A percentile compares a stretch with the other conserved stretches of the same genome.
phyloP scores from a whole-genome alignment of 2,113 vertebrate species.

The Ramphastos sulfuratus region DNA sequence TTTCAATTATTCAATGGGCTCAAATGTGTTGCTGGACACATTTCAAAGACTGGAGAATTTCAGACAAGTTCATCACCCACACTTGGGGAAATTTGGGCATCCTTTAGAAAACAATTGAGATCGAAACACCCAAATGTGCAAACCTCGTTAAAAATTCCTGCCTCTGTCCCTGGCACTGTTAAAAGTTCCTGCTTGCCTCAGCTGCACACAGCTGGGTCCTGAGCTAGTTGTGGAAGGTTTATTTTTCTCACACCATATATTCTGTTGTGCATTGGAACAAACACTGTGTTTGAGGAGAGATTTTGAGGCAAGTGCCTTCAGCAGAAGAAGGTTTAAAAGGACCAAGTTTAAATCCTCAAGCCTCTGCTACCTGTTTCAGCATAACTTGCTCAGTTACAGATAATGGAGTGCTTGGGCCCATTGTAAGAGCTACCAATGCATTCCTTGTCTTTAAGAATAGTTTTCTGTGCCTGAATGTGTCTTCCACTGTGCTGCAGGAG shows the following conservation, averaged over 20 bases:
- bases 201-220: not conserved
- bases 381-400: not conserved
- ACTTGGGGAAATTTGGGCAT: not conserved
- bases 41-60: not conserved
- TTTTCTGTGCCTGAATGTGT: not conserved
- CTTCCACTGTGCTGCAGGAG: constrained; percentile 75
- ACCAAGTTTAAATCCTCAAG: not conserved
- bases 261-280: not conserved
- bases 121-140: not conserved
- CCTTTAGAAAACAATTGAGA: not conserved
- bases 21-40: not conserved
- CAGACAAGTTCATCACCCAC: not conserved
- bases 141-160: not conserved
- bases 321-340: not conserved
- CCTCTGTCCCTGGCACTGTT: too few species aligned
- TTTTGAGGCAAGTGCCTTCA: not conserved
- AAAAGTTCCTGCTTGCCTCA: not conserved
- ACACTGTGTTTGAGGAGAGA: not conserved
- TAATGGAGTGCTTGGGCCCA: not conserved
- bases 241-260: not conserved
- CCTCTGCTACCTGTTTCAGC: not conserved
- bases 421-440: not conserved
- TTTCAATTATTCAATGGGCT: not conserved
- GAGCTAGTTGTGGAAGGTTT: not conserved
- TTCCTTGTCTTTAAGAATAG: not conserved